Base-by-base conservation (phyloP, 2,888 invertebrate species). In the Phortica magna region DNA sequence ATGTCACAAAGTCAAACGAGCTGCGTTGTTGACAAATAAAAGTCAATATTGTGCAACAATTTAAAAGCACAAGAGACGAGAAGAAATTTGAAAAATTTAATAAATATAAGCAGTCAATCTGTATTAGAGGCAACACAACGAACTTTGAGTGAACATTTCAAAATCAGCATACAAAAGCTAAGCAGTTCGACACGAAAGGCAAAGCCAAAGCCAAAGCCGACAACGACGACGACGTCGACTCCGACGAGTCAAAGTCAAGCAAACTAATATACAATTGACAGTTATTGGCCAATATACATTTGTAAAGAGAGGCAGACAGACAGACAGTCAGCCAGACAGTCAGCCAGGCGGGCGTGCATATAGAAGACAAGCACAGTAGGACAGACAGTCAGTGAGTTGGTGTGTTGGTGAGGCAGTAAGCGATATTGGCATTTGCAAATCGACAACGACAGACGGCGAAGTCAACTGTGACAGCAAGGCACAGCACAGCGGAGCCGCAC, bases 251-350 rank as follows among this genome's bases (percentile, higher is more conserved):
- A 78, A 77, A 75, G 76, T 78, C 80, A 70, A 77, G 81, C 61
- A 61, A 61, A 61, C 19, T 61, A 68, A 68, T n/a, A 80, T 75
- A 83, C 82, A 87, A 84, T 88, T 89, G 88, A 89, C 89, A 84
- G 82, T 89, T 89, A 89, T 89, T 88, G 88, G 82, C 83, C 83
- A 83, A 88, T 84, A 84, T 84, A 85, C 83, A 88, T 88, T 84
- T 88, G 83, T 79, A 31, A 31, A 31, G 31, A 31, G 31, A 4
- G 31, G 31, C 83, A 83, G 87, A 80, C 77, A 31, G 31, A 31
- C 31, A 31, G 31, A 31, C 31, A 31, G 31, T 4, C 31, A 71
- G 14, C 59, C 19, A 14, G 59, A 48, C 65, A 67, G 17, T 22
- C 22, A 74, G 48, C 74, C 79, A 68, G 67, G 80, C 80, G 22